Conservation (phyloP, 35 echinoderm and acorn worm species). For the Ophioderma brevispina region DNA sequence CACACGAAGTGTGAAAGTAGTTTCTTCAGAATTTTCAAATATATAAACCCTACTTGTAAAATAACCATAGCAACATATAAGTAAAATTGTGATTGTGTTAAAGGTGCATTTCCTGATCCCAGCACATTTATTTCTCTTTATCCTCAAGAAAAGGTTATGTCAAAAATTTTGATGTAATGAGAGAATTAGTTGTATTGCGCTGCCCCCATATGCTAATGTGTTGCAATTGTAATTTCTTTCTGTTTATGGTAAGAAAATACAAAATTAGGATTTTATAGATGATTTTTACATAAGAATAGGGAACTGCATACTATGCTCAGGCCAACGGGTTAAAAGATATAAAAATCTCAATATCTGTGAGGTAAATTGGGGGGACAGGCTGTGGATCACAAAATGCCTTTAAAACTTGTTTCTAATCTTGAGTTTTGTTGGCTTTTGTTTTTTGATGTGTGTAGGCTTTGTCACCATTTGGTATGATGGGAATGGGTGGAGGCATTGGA, state of each 20-base stretch:
- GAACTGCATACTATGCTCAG: not conserved
- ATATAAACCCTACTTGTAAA: no score
- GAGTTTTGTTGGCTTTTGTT: not conserved
- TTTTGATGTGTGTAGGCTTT: not conserved
- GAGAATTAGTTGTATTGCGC: no score
- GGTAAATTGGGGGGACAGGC: not conserved
- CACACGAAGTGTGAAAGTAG: no score
- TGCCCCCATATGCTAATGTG: not conserved
- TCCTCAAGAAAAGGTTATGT: no score
- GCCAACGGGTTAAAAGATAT: not conserved
- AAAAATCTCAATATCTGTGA: not conserved
- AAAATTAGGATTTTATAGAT: not conserved
- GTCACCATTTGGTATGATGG: not conserved
- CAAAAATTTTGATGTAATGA: no score
- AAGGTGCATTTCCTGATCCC: no score
- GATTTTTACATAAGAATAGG: not conserved
- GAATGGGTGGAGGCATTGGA: not conserved
- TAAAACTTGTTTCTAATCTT: not conserved
- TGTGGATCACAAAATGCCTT: no score
- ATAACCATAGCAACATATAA: no score
- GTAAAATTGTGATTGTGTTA: no score
- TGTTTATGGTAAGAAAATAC: no score
- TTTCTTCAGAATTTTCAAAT: no score
- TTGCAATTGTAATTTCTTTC: not conserved
- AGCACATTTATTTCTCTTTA: no score